Conservation (phyloP, 2,113 vertebrate genomes). For the Symphodus melops region DNA sequence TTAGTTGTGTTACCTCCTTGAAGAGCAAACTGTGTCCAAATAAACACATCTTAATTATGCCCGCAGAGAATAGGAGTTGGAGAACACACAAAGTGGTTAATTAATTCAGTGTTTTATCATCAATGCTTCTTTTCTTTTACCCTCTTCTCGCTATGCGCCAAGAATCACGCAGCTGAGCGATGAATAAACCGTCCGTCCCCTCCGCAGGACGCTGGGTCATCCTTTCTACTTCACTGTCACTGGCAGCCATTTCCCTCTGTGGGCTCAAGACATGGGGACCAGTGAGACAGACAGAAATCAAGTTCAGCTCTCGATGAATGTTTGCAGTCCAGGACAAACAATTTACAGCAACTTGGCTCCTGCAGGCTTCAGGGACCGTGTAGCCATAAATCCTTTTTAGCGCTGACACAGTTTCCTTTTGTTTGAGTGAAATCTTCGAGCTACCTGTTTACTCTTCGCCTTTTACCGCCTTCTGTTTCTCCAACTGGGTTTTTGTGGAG, state of each 20-base stretch:
- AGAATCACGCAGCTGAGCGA: constrained; percentile 58
- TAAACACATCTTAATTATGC: constrained; percentile 82
- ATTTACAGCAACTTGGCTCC: constrained; percentile 35
- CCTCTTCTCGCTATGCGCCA: constrained; percentile 46
- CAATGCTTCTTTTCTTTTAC: constrained; percentile 27
- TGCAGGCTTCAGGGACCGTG: constrained; percentile 11
- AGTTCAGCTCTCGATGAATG: constrained; percentile 10
- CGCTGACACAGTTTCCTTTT: constrained; percentile 30
- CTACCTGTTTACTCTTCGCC: constrained; percentile 1
- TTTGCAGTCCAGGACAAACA: constrained; percentile 10
- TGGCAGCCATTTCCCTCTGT: constrained; percentile 58
- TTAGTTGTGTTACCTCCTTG: constrained; percentile 78
- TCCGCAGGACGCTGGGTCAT: constrained; percentile 52
- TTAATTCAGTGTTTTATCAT: constrained; percentile 78
- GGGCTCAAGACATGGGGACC: constrained; percentile 39
- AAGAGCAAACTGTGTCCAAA: constrained; percentile 81
- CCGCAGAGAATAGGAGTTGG: constrained; percentile 75
- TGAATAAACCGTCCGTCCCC: constrained; percentile 47
- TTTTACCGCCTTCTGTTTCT: not conserved
- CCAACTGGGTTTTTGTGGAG: constrained; percentile 5
- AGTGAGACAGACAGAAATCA: not conserved
- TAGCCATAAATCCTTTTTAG: constrained; percentile 21
- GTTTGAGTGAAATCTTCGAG: constrained; percentile 1
- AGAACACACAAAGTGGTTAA: constrained; percentile 76
- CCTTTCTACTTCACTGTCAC: constrained; percentile 58